Evolutionary conservation across 2,888 invertebrate genomes (phyloP).

Genomic region (Drosophila anomalata): DNA sequence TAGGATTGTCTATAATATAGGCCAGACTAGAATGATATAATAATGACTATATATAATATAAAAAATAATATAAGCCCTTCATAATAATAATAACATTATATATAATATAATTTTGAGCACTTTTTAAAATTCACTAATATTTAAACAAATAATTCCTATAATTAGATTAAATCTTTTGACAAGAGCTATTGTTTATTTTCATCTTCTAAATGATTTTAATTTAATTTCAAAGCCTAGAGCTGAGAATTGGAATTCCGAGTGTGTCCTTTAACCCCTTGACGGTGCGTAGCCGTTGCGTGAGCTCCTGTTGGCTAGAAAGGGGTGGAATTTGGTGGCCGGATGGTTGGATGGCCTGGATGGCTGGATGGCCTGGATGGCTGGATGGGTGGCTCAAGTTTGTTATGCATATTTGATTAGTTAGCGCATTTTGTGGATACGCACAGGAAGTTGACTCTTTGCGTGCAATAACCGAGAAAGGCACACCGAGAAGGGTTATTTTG

Average conservation of each 20-base stretch:
- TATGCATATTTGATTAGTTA: conserved; percentile 75
- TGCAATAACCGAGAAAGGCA: conserved; percentile 36
- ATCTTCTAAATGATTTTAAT: background rate
- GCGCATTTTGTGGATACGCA: conserved; percentile 77
- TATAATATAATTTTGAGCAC: no score
- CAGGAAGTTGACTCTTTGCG: conserved; percentile 76
- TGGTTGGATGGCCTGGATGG: conserved; percentile 4
- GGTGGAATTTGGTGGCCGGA: background rate
- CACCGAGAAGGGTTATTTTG: conserved; percentile 38
- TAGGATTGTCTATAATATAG: no score
- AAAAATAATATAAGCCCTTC: background rate
- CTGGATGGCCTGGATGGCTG: background rate
- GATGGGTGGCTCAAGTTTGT: conserved; percentile 62
- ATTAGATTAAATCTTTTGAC: no score
- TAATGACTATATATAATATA: no score
- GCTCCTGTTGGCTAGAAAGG: conserved; percentile 5
- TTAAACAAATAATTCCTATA: no score
- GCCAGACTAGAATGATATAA: no score
- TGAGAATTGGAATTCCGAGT: conserved; percentile 7
- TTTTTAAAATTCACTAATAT: background rate
- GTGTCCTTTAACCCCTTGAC: conserved; percentile 24
- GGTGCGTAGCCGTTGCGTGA: conserved; percentile 35
- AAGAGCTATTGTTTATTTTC: no score
- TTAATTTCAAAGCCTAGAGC: background rate
- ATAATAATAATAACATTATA: background rate